A percentile compares a stretch with the other conserved stretches of the same genome.
phyloP scores from a whole-genome alignment of 2,888 invertebrate genomes.

The Andrena dorsata region DNA sequence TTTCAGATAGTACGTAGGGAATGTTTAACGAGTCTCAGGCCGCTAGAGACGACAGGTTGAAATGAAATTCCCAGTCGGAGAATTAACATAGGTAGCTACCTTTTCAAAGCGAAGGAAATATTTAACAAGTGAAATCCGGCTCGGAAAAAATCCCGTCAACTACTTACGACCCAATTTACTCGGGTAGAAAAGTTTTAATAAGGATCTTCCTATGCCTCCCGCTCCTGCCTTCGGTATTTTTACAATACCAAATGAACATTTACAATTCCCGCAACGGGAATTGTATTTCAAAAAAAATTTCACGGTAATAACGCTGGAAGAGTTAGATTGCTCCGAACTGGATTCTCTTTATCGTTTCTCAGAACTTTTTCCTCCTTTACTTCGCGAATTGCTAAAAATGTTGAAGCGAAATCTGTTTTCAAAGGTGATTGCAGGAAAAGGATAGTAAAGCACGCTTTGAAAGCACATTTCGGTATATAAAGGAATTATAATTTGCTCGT shows the following conservation, averaged over 20 bases:
- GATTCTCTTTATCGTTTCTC: slow-evolving; percentile 10
- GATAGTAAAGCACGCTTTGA: background rate
- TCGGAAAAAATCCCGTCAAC: background rate
- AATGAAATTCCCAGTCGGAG: background rate
- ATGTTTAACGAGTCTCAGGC: background rate
- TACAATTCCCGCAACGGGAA: background rate
- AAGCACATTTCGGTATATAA: background rate
- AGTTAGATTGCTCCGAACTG: background rate
- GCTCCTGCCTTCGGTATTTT: background rate
- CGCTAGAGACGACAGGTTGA: background rate
- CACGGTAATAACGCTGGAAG: background rate
- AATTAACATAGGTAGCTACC: background rate
- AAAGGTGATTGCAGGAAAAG: background rate
- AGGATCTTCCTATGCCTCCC: background rate
- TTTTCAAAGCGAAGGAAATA: background rate
- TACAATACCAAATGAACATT: slow-evolving; percentile 9
- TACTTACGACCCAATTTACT: background rate
- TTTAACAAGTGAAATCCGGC: background rate
- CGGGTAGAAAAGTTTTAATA: slow-evolving; percentile 22
- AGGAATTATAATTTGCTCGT: background rate
- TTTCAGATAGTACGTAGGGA: background rate
- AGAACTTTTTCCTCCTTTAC: background rate
- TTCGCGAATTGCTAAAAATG: background rate
- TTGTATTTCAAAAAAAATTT: background rate
- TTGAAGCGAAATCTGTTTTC: background rate